A percentile compares a stretch with the other conserved stretches of the same genome.
Conservation (phyloP, 2,113 vertebrate species). For the Helogale parvula region DNA sequence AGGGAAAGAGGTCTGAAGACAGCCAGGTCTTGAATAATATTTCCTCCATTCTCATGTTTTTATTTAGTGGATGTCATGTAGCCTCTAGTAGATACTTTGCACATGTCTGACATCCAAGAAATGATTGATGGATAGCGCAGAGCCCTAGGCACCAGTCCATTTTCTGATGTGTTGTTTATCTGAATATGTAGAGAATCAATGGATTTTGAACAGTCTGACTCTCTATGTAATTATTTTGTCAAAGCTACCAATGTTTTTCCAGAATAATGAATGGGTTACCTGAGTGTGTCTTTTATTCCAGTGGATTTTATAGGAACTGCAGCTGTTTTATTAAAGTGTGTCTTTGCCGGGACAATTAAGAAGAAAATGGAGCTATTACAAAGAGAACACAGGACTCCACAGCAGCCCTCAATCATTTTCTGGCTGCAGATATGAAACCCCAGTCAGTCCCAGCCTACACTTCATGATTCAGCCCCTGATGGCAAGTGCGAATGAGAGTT, state of each 20-base stretch:
- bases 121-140: constrained; percentile 29
- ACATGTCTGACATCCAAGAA: not conserved
- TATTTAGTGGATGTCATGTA: not conserved
- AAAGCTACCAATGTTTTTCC: constrained; percentile 49
- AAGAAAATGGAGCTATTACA: constrained; percentile 50
- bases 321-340: constrained; percentile 15
- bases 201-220: constrained; percentile 27
- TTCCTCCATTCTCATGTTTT: not conserved
- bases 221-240: constrained; percentile 73
- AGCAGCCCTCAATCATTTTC: constrained; percentile 44
- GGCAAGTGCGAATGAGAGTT: constrained; percentile 55
- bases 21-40: not conserved
- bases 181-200: constrained; percentile 46
- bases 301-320: constrained; percentile 9
- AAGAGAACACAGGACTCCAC: constrained; percentile 30
- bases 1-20: not conserved
- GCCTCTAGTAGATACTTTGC: not conserved
- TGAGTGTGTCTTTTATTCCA: constrained; percentile 43
- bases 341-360: constrained; percentile 59
- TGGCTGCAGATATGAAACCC: not conserved
- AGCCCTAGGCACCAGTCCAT: not conserved
- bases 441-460: not conserved
- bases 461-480: constrained; percentile 19
- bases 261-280: constrained; percentile 66
- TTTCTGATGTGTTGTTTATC: constrained; percentile 52